Evolutionary conservation across 2,888 invertebrate genomes (phyloP), one percentile per base, ranked within the genome.

Genomic region (Caenorhabditis parvicauda): DNA sequence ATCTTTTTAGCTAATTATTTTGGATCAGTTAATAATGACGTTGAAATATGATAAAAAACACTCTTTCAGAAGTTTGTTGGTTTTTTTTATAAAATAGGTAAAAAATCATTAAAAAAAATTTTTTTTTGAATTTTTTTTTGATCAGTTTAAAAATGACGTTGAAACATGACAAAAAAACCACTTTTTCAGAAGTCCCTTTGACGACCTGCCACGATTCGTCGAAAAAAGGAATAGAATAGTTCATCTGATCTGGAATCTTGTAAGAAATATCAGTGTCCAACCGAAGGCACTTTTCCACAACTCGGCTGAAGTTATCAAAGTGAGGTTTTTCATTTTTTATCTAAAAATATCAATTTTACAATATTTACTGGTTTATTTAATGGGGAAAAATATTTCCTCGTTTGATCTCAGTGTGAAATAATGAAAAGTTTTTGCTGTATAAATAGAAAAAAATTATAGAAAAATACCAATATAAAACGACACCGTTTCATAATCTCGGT

Each of bases 201-300:
- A 82, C 51, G 81, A 81, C 3, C 82, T 82, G 53, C 81, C 81
- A 58, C 88, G 88, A 72, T 90, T 90, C 77, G 86, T 87, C 45
- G 87, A 88, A 57, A 86, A 87, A 49, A 87, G 90, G 72, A 86
- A 86, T 54, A 54, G 52, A 22, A 53, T 74, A n/a, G 54, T 64
- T 1, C 38, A 58, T 0, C 48, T 52, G 19, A 66, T 69, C 46
- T 69, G 65, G 66, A 53, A 56, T 42, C 42, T 70, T 21, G 54
- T 67, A 1, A 41, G 62, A 32, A 70, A 64, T 46, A 59, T 63
- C 3, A 64, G 62, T 46, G 64, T 65, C 21, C 62, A 62, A 42
- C 64, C 64, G 25, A 62, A 60, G 39, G 64, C 62, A 1, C 42
- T 68, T 3, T 68, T 68, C 24, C 60, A 68, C 25, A 56, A 56